These are phyloP conservation scores for Lepidostoma basale DNA, from an alignment of 1,140 invertebrate genomes.

Conservation along the genomic window DNA sequence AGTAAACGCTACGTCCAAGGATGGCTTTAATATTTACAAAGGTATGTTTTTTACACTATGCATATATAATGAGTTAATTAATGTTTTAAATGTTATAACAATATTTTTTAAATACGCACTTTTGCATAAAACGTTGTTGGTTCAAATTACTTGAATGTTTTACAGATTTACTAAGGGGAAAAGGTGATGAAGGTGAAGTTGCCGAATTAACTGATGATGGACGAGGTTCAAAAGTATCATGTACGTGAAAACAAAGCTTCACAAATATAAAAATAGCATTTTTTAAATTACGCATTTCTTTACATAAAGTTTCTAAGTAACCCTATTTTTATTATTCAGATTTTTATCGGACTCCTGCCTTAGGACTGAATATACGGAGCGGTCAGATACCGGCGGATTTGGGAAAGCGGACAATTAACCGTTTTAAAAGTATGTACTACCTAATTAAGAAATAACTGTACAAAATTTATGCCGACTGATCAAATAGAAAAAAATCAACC, in stretches of 20 bases:
- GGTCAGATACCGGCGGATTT: slow-evolving; percentile 29
- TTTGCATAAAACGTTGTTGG: not conserved
- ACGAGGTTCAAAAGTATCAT: slow-evolving; percentile 26
- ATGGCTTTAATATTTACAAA: slow-evolving; percentile 42
- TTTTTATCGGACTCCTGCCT: slow-evolving; percentile 36
- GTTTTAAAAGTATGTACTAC: slow-evolving; percentile 42
- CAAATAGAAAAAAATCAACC: too few relatives aligned
- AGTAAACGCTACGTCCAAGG: slow-evolving; percentile 25
- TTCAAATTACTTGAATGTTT: not conserved
- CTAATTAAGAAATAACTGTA: too few relatives aligned
- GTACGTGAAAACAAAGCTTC: not conserved
- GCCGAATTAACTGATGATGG: slow-evolving; percentile 21
- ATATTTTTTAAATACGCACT: not conserved
- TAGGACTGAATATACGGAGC: slow-evolving; percentile 16
- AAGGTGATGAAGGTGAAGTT: slow-evolving; percentile 23
- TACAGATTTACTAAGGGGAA: slow-evolving; percentile 27
- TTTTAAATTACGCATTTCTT: not conserved
- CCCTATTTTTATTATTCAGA: slow-evolving; percentile 24
- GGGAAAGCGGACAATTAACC: slow-evolving; percentile 36
- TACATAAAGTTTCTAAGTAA: not conserved
- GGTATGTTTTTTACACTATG: slow-evolving; percentile 19
- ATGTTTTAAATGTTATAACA: not conserved
- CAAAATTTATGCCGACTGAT: too few relatives aligned
- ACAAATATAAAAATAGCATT: not conserved
- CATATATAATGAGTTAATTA: not conserved